phyloP scores from a whole-genome alignment of 1,140 invertebrate genomes.

The Amphibalanus amphitrite region DNA sequence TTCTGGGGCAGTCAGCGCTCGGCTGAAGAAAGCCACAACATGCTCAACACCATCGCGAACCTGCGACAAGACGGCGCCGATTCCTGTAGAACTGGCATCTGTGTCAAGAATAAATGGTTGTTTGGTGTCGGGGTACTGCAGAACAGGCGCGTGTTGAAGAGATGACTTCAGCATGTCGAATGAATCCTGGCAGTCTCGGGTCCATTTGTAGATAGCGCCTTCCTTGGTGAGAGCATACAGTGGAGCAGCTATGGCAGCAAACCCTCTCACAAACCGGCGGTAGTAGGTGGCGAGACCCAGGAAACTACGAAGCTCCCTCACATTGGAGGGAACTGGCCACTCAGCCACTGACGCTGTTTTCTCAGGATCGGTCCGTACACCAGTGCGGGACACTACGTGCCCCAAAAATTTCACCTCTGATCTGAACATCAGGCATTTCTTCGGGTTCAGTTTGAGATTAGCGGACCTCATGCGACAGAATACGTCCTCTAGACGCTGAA shows the following conservation, averaged over 20 bases:
- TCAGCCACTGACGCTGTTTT: not conserved
- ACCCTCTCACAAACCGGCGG: not conserved
- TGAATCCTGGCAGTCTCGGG: not conserved
- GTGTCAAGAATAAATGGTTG: not conserved
- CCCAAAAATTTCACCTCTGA: slow-evolving; percentile 10
- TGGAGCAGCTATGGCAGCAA: not conserved
- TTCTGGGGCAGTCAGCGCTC: not conserved
- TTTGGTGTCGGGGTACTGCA: not conserved
- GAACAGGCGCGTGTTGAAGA: not conserved
- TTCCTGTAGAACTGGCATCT: not conserved
- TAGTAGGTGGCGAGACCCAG: not conserved
- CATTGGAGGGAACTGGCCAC: not conserved
- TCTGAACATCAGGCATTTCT: slow-evolving; percentile 7
- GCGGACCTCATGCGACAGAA: slow-evolving; percentile 6
- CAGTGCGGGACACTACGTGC: not conserved
- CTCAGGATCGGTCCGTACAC: not conserved
- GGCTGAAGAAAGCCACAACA: not conserved
- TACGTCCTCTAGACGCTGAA: not conserved
- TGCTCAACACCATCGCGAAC: not conserved
- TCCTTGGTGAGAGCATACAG: not conserved
- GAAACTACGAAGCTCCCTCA: not conserved
- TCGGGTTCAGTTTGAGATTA: slow-evolving; percentile 13
- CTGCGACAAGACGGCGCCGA: not conserved
- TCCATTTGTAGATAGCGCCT: not conserved
- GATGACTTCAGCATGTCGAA: not conserved